A percentile compares a stretch with the other conserved stretches of the same genome.
Conservation (phyloP, 2,888 invertebrate species). For the Choristoneura rosaceana region DNA sequence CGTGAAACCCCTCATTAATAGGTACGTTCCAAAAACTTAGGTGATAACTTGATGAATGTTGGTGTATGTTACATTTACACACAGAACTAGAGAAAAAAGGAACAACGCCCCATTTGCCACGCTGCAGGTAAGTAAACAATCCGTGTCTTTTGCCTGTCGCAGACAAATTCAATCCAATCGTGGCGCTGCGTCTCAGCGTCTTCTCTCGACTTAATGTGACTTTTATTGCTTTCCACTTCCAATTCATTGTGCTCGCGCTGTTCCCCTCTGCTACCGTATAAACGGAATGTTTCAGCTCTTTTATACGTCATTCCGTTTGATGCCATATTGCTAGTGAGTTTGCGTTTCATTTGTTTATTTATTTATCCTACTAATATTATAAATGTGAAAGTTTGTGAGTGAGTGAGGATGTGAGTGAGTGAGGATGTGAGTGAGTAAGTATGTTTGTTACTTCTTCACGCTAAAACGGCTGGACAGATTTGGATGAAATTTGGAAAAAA, state of each 20-base stretch:
- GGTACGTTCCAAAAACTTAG: too few relatives aligned
- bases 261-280: slow-evolving; percentile 58
- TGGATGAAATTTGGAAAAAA: too few relatives aligned
- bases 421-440: too few relatives aligned
- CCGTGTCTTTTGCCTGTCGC: slow-evolving; percentile 43
- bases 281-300: slow-evolving; percentile 59
- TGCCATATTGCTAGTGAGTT: slow-evolving; percentile 31
- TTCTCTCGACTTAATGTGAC: slow-evolving; percentile 79
- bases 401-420: too few relatives aligned
- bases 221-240: slow-evolving; percentile 76
- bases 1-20: too few relatives aligned
- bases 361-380: too few relatives aligned
- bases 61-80: too few relatives aligned
- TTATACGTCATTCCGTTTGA: slow-evolving; percentile 33
- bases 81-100: too few relatives aligned
- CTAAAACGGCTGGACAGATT: too few relatives aligned
- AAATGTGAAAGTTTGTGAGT: too few relatives aligned
- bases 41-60: too few relatives aligned
- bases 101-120: background rate
- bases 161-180: slow-evolving; percentile 65
- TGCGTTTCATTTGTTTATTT: slow-evolving; percentile 18
- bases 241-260: slow-evolving; percentile 62
- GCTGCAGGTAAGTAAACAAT: slow-evolving; percentile 1
- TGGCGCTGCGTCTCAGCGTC: slow-evolving; percentile 56
- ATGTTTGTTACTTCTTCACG: too few relatives aligned